phyloP scores from a whole-genome alignment of 2,113 vertebrate species.

The Microtus richardsoni region DNA sequence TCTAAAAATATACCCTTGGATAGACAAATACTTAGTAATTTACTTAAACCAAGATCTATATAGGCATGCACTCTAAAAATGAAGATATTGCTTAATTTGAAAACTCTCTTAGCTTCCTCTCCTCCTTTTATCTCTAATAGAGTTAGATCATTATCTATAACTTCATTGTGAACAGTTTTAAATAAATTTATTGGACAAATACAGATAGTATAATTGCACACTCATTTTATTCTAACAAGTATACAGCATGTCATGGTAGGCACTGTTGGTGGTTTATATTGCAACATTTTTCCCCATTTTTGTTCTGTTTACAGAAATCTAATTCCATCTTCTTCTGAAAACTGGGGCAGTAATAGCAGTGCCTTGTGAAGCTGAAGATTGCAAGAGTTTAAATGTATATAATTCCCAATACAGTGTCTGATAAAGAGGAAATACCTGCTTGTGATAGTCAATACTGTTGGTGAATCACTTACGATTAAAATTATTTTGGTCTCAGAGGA shows the following conservation, averaged over 20 bases:
- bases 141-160: slow-evolving; percentile 15
- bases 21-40: not conserved
- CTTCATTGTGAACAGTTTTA: not conserved
- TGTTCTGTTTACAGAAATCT: slow-evolving; percentile 3
- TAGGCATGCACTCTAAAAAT: not conserved
- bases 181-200: slow-evolving; percentile 13
- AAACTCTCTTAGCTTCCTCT: not conserved
- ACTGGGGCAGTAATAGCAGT: not conserved
- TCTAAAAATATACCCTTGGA: not conserved
- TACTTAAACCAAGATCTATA: not conserved
- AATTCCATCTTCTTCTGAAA: not conserved
- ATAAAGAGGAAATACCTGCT: not conserved
- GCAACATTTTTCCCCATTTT: not conserved
- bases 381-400: not conserved
- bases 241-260: not conserved
- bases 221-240: not conserved
- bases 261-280: no score
- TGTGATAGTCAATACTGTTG: not conserved
- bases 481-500: not conserved
- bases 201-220: not conserved
- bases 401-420: not conserved
- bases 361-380: not conserved
- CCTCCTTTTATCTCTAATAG: not conserved
- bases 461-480: not conserved
- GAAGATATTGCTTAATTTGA: not conserved